These are phyloP conservation scores for Epizoanthus illoricatus DNA, from an alignment of 92 coral and sea anemone species.

Conservation along the genomic window DNA sequence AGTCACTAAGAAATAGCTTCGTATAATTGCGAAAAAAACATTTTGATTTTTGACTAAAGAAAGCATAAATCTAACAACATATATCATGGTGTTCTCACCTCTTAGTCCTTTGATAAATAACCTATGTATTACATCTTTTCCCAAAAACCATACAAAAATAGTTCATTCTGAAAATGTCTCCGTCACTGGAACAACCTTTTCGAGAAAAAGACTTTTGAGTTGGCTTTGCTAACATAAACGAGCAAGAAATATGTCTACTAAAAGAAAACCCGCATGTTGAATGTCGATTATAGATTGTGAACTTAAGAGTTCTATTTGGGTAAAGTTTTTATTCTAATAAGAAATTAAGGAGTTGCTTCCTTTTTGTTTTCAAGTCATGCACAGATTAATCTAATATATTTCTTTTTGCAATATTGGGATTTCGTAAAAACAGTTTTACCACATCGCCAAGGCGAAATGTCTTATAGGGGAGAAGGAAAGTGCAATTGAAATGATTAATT, in stretches of 20 bases:
- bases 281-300: neutral
- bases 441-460: constrained; percentile 13
- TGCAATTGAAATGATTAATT: constrained; percentile 13
- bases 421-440: constrained; percentile 12
- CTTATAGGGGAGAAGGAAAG: neutral
- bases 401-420: neutral
- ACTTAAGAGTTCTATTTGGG: constrained; percentile 8
- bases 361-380: constrained; percentile 11
- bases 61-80: neutral
- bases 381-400: constrained; percentile 11
- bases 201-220: neutral
- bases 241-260: neutral
- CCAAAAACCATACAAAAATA: neutral
- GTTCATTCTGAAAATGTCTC: neutral
- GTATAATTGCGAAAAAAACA: neutral
- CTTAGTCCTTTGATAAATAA: neutral
- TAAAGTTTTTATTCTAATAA: neutral
- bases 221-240: neutral
- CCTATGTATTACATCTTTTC: neutral
- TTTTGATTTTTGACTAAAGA: constrained; percentile 7
- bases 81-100: neutral
- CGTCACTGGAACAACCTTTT: neutral
- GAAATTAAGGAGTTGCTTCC: neutral
- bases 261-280: constrained; percentile 4
- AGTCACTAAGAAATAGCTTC: neutral